Evolutionary conservation across 2,888 invertebrate species (phyloP), one percentile per base, ranked within the genome.

Genomic region (Metopia argyrocephala): DNA sequence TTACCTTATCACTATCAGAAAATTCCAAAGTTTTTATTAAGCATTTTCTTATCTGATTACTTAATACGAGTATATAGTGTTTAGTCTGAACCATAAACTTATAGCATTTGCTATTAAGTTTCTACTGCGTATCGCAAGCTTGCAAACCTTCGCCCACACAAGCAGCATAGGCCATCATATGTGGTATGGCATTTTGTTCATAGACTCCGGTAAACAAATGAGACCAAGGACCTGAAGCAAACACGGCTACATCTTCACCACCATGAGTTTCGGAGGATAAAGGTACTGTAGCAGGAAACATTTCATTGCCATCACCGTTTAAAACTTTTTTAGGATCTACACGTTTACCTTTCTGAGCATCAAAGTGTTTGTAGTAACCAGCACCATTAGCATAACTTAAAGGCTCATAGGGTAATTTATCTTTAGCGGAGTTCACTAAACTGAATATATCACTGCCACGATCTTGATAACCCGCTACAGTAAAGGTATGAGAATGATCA

Each of bases 401-500:
- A 0, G 94, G 94, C 0, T 94, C 91, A 86, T 94, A 95, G 0
- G 94, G 93, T n/a, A 91, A 87, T 1, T 52, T 23, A 78, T 93
- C 93, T 18, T 92, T 91, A 3, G 21, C 78, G 20, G 38, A 12
- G 0, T 6, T 1, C 3, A 87, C 84, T 15, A 80, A 18, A 38
- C 85, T 84, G 12, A 88, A 89, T 68, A 90, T 89, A 78, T 90
- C 85, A 48, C 85, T 87, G n/a, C 86, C 85, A 5, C 90, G 87
- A 1, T 82, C 70, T 28, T 83, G 82, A 87, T 96, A 96, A 0
- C 96, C 96, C 27, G 93, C 93, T 76, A 94, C 92, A 12, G 93
- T 93, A 93, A 96, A 93, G 0, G 94, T 94, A 86, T 96, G 96
- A 12, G 95, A 94, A 86, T 96, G 96, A 89, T 96, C 96, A 0